phyloP scores from a whole-genome alignment of 2,113 vertebrate genomes.

The Vulpes ferrilata region DNA sequence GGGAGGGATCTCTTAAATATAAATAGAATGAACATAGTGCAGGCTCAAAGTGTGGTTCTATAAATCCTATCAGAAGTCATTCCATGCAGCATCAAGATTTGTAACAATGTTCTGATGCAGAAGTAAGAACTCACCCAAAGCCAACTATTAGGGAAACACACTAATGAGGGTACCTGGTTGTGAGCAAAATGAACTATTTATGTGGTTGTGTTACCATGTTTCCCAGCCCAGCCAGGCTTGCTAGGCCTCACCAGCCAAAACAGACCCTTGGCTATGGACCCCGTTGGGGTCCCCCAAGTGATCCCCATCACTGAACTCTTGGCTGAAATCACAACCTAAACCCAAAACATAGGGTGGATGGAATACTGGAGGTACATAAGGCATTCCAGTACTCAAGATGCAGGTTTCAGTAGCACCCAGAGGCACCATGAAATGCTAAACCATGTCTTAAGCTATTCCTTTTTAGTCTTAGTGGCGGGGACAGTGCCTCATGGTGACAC shows the following conservation, averaged over 20 bases:
- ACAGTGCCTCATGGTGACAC: neutral
- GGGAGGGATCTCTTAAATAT: neutral
- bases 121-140: neutral
- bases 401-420: neutral
- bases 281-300: too few relatives aligned
- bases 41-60: neutral
- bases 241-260: neutral
- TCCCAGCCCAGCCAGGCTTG: neutral
- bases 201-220: neutral
- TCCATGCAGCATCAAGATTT: neutral
- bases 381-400: neutral
- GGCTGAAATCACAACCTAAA: constrained; percentile 19
- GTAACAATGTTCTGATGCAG: neutral
- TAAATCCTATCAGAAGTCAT: constrained; percentile 5
- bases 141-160: neutral
- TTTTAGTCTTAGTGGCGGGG: neutral
- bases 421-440: neutral
- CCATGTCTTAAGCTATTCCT: too few relatives aligned
- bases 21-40: neutral
- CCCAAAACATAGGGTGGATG: neutral
- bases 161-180: neutral
- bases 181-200: neutral
- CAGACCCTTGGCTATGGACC: neutral
- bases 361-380: neutral
- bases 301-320: neutral